Percentiles rank a stretch among this genome's conserved stretches.
These are phyloP conservation scores for Radopholus similis DNA, from an alignment of 1,140 invertebrate species.

Conservation along the genomic window DNA sequence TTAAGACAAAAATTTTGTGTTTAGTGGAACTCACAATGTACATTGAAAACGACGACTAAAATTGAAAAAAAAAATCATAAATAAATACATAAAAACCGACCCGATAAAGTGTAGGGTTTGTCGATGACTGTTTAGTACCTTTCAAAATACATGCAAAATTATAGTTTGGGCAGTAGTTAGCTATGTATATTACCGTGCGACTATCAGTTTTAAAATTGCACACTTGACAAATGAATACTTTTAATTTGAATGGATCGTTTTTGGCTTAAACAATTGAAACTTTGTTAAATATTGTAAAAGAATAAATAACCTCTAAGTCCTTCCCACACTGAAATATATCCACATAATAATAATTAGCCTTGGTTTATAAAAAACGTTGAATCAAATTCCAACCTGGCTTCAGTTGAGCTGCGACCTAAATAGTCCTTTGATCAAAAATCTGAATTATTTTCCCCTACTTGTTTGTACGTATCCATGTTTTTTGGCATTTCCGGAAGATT, in stretches of 20 bases:
- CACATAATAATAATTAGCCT: no score
- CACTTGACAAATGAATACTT: constrained; percentile 36
- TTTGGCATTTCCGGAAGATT: constrained; percentile 58
- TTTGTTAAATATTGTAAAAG: not conserved
- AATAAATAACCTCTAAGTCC: constrained; percentile 25
- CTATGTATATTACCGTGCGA: not conserved
- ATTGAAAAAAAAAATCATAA: no score
- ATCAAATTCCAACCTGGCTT: no score
- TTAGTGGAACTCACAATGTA: constrained; percentile 27
- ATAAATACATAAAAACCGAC: no score
- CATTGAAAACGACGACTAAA: constrained; percentile 52
- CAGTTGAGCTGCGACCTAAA: constrained; percentile 56
- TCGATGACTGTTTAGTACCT: constrained; percentile 29
- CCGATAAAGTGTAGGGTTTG: constrained; percentile 44
- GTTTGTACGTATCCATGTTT: constrained; percentile 59
- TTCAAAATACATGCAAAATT: not conserved
- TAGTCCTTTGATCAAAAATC: not conserved
- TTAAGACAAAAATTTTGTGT: not conserved
- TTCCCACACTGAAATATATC: no score
- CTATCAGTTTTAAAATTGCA: constrained; percentile 55
- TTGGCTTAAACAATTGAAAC: constrained; percentile 26
- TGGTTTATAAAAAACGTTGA: no score
- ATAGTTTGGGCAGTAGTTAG: no score
- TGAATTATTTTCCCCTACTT: constrained; percentile 20
- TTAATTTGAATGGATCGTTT: constrained; percentile 52